Conservation (phyloP, 2,888 invertebrate species). For the Epicampocera succincta region DNA sequence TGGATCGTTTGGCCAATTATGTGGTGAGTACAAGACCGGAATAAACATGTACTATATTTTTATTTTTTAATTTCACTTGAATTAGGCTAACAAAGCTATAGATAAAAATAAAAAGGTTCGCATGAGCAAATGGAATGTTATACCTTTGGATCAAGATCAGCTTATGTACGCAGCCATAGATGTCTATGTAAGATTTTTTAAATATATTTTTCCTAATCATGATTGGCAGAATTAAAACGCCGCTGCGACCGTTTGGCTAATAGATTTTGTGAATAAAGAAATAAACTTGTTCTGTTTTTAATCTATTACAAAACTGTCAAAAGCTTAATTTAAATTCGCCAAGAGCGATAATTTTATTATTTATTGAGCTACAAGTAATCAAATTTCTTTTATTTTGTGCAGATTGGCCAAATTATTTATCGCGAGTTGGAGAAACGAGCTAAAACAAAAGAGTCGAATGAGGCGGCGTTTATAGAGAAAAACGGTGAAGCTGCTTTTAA, state of each 20-base stretch:
- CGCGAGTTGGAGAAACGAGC: conserved; percentile 76
- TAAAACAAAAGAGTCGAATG: conserved; percentile 74
- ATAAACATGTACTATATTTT: not conserved
- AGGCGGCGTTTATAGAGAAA: conserved; percentile 74
- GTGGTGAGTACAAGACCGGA: conserved; percentile 80
- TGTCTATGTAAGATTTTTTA: conserved; percentile 83
- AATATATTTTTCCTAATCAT: not conserved
- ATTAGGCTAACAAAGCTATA: conserved; percentile 83
- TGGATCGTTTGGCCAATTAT: conserved; percentile 83
- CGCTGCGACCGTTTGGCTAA: no score
- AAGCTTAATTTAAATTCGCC: no score
- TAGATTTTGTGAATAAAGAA: no score
- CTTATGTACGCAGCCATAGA: conserved; percentile 85
- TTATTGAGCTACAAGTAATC: no score
- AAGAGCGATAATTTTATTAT: no score
- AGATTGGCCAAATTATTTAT: conserved; percentile 81
- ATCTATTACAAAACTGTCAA: no score
- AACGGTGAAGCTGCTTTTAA: conserved; percentile 79
- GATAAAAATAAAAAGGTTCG: conserved; percentile 84
- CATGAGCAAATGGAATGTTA: conserved; percentile 84
- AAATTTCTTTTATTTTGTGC: no score
- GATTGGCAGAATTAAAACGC: no score
- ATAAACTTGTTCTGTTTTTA: not conserved
- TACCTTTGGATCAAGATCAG: conserved; percentile 83
- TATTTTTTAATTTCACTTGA: not conserved